Percentiles rank a stretch among this genome's conserved stretches.
These are phyloP conservation scores for Leptura quadrifasciata DNA, from an alignment of 2,888 invertebrate species.

Conservation along the genomic window DNA sequence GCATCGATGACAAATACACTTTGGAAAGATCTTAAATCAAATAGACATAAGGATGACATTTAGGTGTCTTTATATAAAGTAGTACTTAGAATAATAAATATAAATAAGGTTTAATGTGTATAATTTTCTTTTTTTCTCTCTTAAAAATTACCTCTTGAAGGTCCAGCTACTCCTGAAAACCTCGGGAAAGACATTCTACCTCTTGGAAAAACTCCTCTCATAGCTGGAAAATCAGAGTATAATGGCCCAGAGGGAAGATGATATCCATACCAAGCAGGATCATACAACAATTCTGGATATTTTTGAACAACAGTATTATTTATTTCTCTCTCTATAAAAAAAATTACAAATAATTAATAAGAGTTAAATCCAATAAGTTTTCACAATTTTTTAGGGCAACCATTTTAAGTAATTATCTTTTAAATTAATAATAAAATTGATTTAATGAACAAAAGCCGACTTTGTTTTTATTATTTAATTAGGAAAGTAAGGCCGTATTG, in stretches of 20 bases:
- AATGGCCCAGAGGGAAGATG: conserved; percentile 47
- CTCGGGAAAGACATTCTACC: conserved; percentile 58
- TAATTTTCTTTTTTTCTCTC: no score
- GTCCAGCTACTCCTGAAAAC: conserved; percentile 55
- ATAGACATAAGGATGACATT: no score
- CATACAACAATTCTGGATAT: conserved; percentile 54
- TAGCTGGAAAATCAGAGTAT: conserved; percentile 43
- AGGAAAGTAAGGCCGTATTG: no score
- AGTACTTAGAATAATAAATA: no score
- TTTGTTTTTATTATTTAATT: no score
- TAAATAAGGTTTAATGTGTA: neutral
- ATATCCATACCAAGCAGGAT: conserved; percentile 55
- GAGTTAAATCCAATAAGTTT: neutral
- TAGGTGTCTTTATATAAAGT: no score
- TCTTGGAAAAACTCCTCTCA: conserved; percentile 49
- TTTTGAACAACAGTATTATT: conserved; percentile 46
- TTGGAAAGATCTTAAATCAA: no score
- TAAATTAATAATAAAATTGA: no score
- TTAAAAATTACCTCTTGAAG: conserved; percentile 63
- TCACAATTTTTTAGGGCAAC: no score
- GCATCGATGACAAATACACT: no score
- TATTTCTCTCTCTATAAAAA: conserved; percentile 44
- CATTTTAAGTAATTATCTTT: no score
- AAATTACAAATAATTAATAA: conserved; percentile 4
- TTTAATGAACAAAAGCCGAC: no score